Evolutionary conservation across 2,113 vertebrate species (phyloP).

Genomic region (Spea bombifrons): DNA sequence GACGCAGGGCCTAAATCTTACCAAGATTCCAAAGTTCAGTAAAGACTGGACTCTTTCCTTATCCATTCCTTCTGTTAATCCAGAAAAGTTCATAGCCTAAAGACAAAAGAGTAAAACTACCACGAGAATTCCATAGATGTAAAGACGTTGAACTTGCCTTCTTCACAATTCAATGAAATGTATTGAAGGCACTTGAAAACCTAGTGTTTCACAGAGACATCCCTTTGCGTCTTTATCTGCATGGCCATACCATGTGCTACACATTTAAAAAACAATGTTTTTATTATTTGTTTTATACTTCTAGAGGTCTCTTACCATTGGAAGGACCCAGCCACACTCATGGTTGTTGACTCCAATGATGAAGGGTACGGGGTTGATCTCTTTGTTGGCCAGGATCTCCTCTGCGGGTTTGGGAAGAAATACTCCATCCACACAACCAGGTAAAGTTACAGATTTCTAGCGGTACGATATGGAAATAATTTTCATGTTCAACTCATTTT

Average conservation of each 20-base stretch:
- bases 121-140: not conserved
- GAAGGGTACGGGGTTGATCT: constrained; percentile 7
- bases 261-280: too few species aligned
- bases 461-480: too few species aligned
- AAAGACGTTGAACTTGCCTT: not conserved
- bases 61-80: not conserved
- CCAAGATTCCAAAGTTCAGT: not conserved
- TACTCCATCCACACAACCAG: constrained; percentile 25
- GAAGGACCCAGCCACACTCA: constrained; percentile 51
- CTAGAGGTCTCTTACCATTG: constrained; percentile 36
- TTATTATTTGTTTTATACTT: too few species aligned
- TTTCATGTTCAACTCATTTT: too few species aligned
- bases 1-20: not conserved
- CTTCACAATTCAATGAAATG: not conserved
- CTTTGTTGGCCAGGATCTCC: constrained; percentile 49
- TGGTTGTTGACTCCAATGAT: constrained; percentile 48
- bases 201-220: too few species aligned
- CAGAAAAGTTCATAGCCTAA: constrained; percentile 2
- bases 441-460: not conserved
- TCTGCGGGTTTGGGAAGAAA: constrained; percentile 44
- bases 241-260: too few species aligned
- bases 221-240: too few species aligned
- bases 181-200: not conserved
- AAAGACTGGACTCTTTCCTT: not conserved
- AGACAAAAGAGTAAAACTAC: not conserved